A percentile compares a stretch with the other conserved stretches of the same genome.
Conservation (phyloP, 2,113 vertebrate genomes). For the Globicephala melas region DNA sequence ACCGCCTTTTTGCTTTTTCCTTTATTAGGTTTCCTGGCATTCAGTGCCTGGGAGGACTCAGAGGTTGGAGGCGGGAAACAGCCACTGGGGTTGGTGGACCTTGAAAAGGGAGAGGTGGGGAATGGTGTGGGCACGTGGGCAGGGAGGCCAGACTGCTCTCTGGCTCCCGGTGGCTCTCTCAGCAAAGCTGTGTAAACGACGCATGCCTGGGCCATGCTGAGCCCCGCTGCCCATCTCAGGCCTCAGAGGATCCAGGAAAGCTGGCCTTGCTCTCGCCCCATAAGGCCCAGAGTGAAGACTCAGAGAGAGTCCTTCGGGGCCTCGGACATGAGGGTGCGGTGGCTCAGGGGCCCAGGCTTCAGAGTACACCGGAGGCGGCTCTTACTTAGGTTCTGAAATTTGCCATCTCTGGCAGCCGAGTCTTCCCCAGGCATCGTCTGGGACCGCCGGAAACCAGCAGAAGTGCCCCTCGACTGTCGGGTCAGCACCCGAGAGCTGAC, state of each 20-base stretch:
- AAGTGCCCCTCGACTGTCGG: slow-evolving; percentile 80
- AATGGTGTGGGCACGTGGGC: rapidly evolving
- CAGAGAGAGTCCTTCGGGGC: background rate
- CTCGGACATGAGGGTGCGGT: rapidly evolving
- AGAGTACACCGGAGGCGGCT: rapidly evolving
- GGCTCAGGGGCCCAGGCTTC: background rate
- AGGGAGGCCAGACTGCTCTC: background rate
- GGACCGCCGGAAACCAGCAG: slow-evolving; percentile 82
- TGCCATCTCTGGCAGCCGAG: slow-evolving; percentile 67
- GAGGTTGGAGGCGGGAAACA: background rate
- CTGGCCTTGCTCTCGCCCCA: background rate
- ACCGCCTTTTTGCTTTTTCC: background rate
- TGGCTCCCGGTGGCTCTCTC: rapidly evolving
- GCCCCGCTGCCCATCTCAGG: background rate
- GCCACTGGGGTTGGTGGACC: background rate
- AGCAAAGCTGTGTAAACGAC: rapidly evolving
- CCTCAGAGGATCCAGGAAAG: background rate
- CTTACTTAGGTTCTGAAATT: slow-evolving; percentile 82
- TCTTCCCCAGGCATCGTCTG: slow-evolving; percentile 84
- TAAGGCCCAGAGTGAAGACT: background rate
- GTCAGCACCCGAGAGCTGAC: slow-evolving; percentile 78
- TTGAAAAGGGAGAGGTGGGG: background rate
- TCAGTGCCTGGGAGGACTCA: background rate
- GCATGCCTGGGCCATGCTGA: background rate
- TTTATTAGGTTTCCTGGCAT: background rate